Conservation (phyloP, 2,888 invertebrate genomes). For the Dicyrtoma fusca region DNA sequence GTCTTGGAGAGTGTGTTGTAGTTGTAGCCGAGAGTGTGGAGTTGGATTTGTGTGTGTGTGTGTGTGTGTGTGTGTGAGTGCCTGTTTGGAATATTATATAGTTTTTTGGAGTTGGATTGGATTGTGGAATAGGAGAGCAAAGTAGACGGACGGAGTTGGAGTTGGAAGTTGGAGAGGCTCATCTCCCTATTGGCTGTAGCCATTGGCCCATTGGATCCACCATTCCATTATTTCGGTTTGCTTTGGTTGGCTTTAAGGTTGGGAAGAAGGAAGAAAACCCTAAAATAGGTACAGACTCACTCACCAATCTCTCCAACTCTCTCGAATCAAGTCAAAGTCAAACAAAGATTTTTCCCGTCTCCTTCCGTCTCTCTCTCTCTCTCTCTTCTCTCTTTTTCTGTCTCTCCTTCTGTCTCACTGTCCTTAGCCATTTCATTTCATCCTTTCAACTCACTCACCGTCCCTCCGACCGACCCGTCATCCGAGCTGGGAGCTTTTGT, state of each 20-base stretch:
- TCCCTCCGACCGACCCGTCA: too few species aligned
- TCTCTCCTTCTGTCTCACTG: too few species aligned
- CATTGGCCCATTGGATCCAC: conserved; percentile 36
- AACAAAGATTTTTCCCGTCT: conserved; percentile 18
- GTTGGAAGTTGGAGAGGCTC: conserved; percentile 19
- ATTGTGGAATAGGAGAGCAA: conserved; percentile 5
- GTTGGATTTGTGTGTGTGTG: neutral
- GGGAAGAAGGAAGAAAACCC: conserved; percentile 10
- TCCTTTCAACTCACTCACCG: too few species aligned
- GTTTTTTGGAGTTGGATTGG: conserved; percentile 1
- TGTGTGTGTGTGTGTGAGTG: conserved; percentile 10
- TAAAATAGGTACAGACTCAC: conserved; percentile 23
- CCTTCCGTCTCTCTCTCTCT: neutral
- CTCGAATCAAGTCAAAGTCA: conserved; percentile 30
- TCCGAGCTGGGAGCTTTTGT: too few species aligned
- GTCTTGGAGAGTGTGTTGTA: too few species aligned
- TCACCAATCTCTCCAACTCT: conserved; percentile 1
- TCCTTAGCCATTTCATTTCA: too few species aligned
- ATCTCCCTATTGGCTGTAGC: conserved; percentile 31
- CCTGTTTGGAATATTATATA: neutral
- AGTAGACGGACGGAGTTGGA: neutral
- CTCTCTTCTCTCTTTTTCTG: neutral
- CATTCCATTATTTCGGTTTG: conserved; percentile 30
- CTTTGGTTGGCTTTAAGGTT: neutral
- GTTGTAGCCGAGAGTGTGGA: too few species aligned